These are phyloP conservation scores for Magallana gigas DNA, from an alignment of 1,140 invertebrate genomes.

Conservation along the genomic window DNA sequence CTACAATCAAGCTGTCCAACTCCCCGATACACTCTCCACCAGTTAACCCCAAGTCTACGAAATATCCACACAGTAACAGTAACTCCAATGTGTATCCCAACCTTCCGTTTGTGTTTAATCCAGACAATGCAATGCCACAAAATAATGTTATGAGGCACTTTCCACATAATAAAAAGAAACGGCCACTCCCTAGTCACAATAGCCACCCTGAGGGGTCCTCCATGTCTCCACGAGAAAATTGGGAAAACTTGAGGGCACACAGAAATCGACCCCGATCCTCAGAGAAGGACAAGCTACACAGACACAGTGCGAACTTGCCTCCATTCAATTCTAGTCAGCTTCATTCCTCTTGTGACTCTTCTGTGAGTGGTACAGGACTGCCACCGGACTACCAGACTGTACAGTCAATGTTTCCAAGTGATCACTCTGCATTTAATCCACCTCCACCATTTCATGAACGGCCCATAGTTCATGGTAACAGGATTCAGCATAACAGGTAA, in stretches of 20 bases:
- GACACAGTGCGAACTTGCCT: constrained; percentile 14
- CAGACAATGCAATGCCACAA: constrained; percentile 42
- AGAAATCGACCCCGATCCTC: background rate
- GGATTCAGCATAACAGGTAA: constrained; percentile 21
- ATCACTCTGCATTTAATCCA: constrained; percentile 37
- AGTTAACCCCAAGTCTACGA: constrained; percentile 51
- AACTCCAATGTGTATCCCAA: constrained; percentile 9
- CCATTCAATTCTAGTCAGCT: constrained; percentile 42
- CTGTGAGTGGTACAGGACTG: constrained; percentile 18
- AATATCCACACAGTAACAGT: constrained; percentile 24
- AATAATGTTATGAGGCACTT: background rate
- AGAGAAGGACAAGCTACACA: background rate
- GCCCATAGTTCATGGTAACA: background rate
- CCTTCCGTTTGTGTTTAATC: constrained; percentile 31
- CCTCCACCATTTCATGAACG: constrained; percentile 23
- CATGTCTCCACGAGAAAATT: background rate
- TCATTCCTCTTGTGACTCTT: constrained; percentile 41
- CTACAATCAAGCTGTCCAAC: constrained; percentile 50
- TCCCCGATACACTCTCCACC: constrained; percentile 63
- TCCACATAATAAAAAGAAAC: background rate
- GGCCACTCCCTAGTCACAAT: background rate
- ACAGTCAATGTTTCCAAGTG: constrained; percentile 15
- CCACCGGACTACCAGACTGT: background rate
- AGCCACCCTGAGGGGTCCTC: background rate
- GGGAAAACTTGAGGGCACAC: background rate